A percentile compares a stretch with the other conserved stretches of the same genome.
Evolutionary conservation across 2,888 invertebrate genomes (phyloP).

Genomic region (Saturnia japonica): DNA sequence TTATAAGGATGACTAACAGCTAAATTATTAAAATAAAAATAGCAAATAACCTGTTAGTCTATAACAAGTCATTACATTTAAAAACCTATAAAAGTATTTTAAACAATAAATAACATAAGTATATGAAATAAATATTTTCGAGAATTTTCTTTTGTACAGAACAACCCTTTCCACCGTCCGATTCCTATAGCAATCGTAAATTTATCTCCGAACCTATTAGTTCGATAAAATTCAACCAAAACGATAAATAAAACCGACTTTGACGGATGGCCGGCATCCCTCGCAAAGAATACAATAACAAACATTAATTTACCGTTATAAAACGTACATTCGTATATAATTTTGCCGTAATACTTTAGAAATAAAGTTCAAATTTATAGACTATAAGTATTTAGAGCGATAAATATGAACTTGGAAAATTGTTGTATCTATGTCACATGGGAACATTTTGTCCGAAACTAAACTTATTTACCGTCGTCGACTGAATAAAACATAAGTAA

Average conservation of each 20-base stretch:
- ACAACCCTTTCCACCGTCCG: constrained; percentile 71
- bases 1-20: too few relatives aligned
- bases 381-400: neutral
- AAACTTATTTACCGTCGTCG: constrained; percentile 73
- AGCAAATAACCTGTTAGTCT: too few relatives aligned
- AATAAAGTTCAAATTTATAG: constrained; percentile 24
- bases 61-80: too few relatives aligned
- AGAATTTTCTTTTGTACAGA: constrained; percentile 28
- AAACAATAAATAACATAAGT: constrained; percentile 1
- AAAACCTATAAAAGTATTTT: constrained; percentile 10
- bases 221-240: constrained; percentile 81
- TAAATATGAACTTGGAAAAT: constrained; percentile 44
- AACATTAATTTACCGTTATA: constrained; percentile 32
- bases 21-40: too few relatives aligned
- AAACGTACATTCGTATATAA: neutral
- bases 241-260: constrained; percentile 81
- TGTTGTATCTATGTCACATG: constrained; percentile 75
- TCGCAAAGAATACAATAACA: constrained; percentile 65
- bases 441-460: constrained; percentile 79
- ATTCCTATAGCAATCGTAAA: constrained; percentile 74
- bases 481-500: constrained; percentile 72
- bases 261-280: constrained; percentile 77
- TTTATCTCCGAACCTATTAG: constrained; percentile 78
- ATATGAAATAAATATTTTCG: constrained; percentile 11
- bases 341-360: neutral